Evolutionary conservation across 2,113 vertebrate genomes (phyloP), one percentile per base, ranked within the genome.

Genomic region (Entomyzon cyanotis): DNA sequence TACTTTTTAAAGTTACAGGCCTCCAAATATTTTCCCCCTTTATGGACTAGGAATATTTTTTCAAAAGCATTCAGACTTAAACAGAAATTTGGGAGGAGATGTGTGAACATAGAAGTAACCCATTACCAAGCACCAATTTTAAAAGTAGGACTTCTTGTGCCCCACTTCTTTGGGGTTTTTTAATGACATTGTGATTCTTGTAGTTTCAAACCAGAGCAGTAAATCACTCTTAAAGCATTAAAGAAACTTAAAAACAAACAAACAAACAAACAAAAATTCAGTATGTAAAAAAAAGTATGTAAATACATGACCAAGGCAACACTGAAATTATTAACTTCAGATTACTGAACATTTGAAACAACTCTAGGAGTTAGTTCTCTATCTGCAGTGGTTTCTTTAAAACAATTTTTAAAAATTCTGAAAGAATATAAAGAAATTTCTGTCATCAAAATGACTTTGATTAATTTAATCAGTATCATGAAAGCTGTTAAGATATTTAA

Each of bases 391-490:
- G 4, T 42, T 90, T 87, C 27, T 70, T 86, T 21, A 73, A 73
- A 84, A 67, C 18, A 4, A 2, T 33, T 41, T 77, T 20, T 37
- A 0, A 31, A 30, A 91, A 46, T 68, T 22, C 2, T 9, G 0
- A 37, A 81, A 92, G 30, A 81, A 67, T 77, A 70, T 50, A 56
- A 75, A 78, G 37, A 87, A 71, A 15, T 25, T 90, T 87, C 69
- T 75, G 60, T 55, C 46, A 70, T 44, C 42, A 68, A 27, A 78
- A 83, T 41, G 46, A 81, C 35, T 95, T 90, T 70, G 52, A 96
- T 93, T 90, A 93, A 87, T 79, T 91, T 83, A 89, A 94, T 84
- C 68, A 75, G 39, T n/a, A 91, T 64, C 77, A 81, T 13, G 13
- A 91, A 88, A 94, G 56, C 44, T 89, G 56, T 74, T 84, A 90